Evolutionary conservation across 1,140 invertebrate species (phyloP), one percentile per base, ranked within the genome.

Genomic region (Drosophila setifemur): DNA sequence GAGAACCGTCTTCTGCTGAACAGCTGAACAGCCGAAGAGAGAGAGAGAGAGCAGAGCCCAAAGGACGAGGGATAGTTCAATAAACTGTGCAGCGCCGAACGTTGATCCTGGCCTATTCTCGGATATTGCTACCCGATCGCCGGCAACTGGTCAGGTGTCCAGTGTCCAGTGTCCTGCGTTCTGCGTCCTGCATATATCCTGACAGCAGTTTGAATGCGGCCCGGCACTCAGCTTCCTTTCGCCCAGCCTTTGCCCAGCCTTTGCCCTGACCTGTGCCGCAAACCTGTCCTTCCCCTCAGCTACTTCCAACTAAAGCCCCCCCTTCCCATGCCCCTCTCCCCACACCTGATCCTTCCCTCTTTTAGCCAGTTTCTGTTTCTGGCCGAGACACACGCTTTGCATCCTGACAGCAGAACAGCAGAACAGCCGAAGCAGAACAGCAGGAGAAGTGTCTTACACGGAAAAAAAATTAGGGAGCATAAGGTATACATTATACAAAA

Each of bases 381-480:
- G 74, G 14, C 29, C 50, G 40, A 21, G 60, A 73, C 75, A 82
- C 77, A 81, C 77, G 77, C 66, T 82, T 63, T 82, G 77, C 77
- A 72, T 67, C 63, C 61, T 81, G 72, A 60, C 77, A 66, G 70
- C 61, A 78, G 43, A 31, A 67, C 33, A 52, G 40, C 44, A 70
- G 42, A 18, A 73, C n/a, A 76, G 66, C 57, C 52, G 71, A 69
- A 66, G 70, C 61, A 78, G 43, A 31, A 67, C 33, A 52, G 40
- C 44, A 70, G 42, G 23, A 73, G 25, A 48, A 72, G 39, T 11
- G 4, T 1, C 14, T 2, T 35, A 18, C 33, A 35, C 33, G 21
- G 2, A 2, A 23, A 2, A 23, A 2, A 23, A 23, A n/a, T n/a
- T n/a, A n/a, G n/a, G n/a, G n/a, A n/a, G n/a, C n/a, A n/a, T n/a